Evolutionary conservation across 1,140 invertebrate species (phyloP), one percentile per base, ranked within the genome.

Genomic region (Lysiphlebus fabarum): DNA sequence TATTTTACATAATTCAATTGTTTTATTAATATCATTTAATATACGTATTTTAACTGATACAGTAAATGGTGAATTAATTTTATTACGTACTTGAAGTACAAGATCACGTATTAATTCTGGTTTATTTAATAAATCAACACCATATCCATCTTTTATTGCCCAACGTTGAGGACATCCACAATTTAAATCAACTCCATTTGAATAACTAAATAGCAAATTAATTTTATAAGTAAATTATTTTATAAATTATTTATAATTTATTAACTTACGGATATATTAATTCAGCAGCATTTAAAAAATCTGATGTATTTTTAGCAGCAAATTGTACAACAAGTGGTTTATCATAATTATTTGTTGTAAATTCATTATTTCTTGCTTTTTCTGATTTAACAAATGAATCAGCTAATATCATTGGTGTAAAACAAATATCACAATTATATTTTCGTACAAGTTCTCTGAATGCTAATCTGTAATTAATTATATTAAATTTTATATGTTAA

Each of bases 111-210:
- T 86, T 7, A 90, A 59, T 67, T 98, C 87, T 33, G 95, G 95
- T 68, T 92, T 87, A 5, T 84, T 85, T 7, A 98, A 79, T 59
- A 98, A 74, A 64, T 87, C 87, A 67, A 90, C 90, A 8, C 96
- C 96, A 74, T 93, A 92, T 12, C 93, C 93, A 72, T 95, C 89
- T 69, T 90, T 85, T 72, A 93, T 90, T 1, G 95, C 95, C 95
- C 95, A 98, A 60, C 87, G 83, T 78, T 99, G 96, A 9, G 96
- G 96, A 70, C 96, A 98, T 7, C 96, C 96, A 83, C 95, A 98
- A 73, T 98, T 99, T 38, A 99, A 79, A 82, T 98, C 95, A 4
- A 96, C 88, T 26, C 95, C 96, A 84, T 93, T 88, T 50, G 87
- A 86, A 82, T 89, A 86, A 14, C 89, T 91, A 62, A 36, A 76